A percentile compares a stretch with the other conserved stretches of the same genome.
These are phyloP conservation scores for Dicranocentrus wangi DNA, from an alignment of 2,888 invertebrate species.

Conservation along the genomic window DNA sequence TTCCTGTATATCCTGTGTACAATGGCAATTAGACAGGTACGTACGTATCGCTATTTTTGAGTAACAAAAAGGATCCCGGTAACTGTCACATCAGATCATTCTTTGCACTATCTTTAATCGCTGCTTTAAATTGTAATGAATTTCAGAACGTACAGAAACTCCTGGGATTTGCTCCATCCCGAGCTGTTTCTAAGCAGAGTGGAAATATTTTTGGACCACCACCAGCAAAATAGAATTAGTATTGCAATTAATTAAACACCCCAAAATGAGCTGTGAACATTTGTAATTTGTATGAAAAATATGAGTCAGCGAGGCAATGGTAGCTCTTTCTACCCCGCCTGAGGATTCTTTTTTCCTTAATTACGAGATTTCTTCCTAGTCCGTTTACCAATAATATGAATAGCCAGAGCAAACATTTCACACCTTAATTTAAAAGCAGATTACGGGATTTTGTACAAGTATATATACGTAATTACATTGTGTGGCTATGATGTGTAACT, in stretches of 20 bases:
- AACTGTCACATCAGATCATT: neutral
- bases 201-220: constrained; percentile 89
- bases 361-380: constrained; percentile 18
- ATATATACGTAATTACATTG: neutral
- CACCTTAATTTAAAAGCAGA: no score
- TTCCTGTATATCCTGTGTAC: constrained; percentile 99
- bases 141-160: constrained; percentile 95
- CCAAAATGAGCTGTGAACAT: no score
- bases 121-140: neutral
- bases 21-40: constrained; percentile 94
- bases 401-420: neutral
- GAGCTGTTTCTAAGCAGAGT: constrained; percentile 96
- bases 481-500: no score
- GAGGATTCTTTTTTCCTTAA: neutral
- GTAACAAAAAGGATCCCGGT: no score
- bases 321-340: neutral
- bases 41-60: no score
- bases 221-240: constrained; percentile 75
- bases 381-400: neutral
- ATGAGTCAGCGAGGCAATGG: neutral
- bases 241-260: no score
- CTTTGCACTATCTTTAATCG: neutral
- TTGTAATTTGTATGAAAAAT: no score
- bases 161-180: constrained; percentile 96
- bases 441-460: constrained; percentile 1